Percentiles rank a stretch among this genome's conserved stretches.
These are phyloP conservation scores for Amphiura filiformis DNA, from an alignment of 35 echinoderm and acorn worm genomes.

Conservation along the genomic window DNA sequence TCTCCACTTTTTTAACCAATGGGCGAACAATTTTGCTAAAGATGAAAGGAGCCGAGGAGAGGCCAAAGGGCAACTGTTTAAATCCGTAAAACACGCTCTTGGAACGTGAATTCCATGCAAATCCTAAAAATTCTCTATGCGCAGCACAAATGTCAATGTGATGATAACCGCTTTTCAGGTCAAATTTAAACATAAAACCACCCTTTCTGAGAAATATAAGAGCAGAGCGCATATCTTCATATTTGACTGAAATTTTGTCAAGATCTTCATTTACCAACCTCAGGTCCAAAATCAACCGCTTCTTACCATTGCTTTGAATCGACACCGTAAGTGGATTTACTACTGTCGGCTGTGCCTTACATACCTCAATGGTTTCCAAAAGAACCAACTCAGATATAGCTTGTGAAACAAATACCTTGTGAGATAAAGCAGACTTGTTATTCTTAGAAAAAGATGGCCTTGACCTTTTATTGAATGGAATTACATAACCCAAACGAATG, in stretches of 20 bases:
- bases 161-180: background rate
- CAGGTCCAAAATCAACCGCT: conserved; percentile 4
- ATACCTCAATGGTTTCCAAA: background rate
- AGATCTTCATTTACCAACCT: conserved; percentile 8
- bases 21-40: conserved; percentile 29
- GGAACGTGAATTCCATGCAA: background rate
- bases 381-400: background rate
- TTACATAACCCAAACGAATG: background rate
- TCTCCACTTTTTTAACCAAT: conserved; percentile 18
- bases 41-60: conserved; percentile 17
- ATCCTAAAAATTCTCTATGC: background rate
- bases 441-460: background rate
- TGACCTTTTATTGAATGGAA: background rate
- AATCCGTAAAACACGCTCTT: background rate
- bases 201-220: background rate
- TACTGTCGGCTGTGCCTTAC: background rate
- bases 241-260: background rate
- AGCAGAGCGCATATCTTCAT: conserved; percentile 6
- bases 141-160: conserved; percentile 7
- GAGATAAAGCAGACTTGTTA: conserved; percentile 13
- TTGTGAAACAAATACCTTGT: background rate
- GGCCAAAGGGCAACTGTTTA: conserved; percentile 11
- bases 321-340: conserved; percentile 13
- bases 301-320: background rate
- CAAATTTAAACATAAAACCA: conserved; percentile 15